phyloP scores from a whole-genome alignment of 1,140 invertebrate species.

The Andrena cerasifolii region DNA sequence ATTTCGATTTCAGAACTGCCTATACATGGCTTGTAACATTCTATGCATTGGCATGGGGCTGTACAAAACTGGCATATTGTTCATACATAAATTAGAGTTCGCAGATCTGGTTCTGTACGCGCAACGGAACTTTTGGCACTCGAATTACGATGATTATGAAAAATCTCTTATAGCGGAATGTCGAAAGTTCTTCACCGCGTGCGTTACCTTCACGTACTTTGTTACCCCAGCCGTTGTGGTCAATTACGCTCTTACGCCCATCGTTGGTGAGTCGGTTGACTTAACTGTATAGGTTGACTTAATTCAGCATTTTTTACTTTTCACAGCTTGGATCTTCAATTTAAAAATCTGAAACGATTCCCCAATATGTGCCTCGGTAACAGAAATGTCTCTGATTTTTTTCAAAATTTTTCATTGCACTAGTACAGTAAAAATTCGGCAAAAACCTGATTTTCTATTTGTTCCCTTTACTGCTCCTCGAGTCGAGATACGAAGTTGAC shows the following conservation, averaged over 20 bases:
- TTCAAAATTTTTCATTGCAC: no score
- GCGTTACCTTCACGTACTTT: conserved; percentile 46
- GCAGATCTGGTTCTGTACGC: conserved; percentile 40
- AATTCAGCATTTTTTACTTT: no score
- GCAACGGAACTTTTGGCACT: conserved; percentile 57
- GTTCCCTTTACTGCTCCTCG: no score
- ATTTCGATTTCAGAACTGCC: conserved; percentile 40
- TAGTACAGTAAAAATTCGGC: no score
- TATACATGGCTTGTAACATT: conserved; percentile 32
- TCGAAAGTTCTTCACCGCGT: conserved; percentile 20
- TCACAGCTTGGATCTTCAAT: no score
- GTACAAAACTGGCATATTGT: conserved; percentile 34
- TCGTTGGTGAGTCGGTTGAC: conserved; percentile 44
- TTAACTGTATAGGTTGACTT: neutral
- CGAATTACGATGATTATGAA: conserved; percentile 37
- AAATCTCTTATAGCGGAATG: conserved; percentile 16
- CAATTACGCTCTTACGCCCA: conserved; percentile 50
- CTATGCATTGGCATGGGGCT: conserved; percentile 28
- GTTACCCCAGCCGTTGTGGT: conserved; percentile 24
- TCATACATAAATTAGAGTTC: conserved; percentile 11
- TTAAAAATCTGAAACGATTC: no score
- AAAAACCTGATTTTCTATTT: no score
- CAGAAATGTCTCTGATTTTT: no score
- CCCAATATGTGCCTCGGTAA: no score
- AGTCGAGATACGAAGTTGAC: no score